Evolutionary conservation across 2,113 vertebrate genomes (phyloP), one percentile per base, ranked within the genome.

Genomic region (Aptenodytes patagonicus): DNA sequence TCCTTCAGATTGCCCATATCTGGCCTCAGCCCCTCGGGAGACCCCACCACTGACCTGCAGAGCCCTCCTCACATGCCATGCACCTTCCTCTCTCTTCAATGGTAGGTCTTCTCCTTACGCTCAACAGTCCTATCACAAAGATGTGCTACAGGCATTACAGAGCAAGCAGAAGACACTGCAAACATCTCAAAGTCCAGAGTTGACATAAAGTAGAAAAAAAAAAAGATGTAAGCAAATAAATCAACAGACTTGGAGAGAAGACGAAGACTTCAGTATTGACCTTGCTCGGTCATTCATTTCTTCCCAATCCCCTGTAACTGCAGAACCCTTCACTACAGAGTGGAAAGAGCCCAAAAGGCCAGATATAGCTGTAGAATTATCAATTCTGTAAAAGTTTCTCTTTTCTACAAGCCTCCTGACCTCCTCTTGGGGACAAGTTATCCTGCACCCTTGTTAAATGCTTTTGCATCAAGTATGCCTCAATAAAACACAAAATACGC

Each of bases 71-170:
- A 26, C 13, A 1, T 16, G 6, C 24, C 10, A 31, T 21, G 13
- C 10, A 21, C 21, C 31, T 72, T 72, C 7, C 17, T 58, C 18
- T 44, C 17, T 83, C 55, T 70, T 57, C 44, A 46, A 1, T 1
- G 2, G 4, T 7, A 26, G 10, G 0, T 14, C 17, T 77, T 38
- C 47, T 49, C 4, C 32, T 77, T 60, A 4, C 0, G 0, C 15
- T 61, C 25, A 49, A 4, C 0, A 0, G 7, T 42, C 34, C 17
- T 26, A 5, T 49, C 51, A 52, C 4, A 21, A 26, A 78, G 9
- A 6, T 13, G 21, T 62, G 36, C 24, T 49, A 20, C 34, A 17
- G n/a, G 34, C 25, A 28, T 78, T 44, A 65, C 10, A 75, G 36
- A 6, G 9, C 19, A 68, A 76, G 21, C 38, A 71, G 51, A 46